Base-by-base conservation (phyloP, 1,140 invertebrate genomes). In the Conus ventricosus region DNA sequence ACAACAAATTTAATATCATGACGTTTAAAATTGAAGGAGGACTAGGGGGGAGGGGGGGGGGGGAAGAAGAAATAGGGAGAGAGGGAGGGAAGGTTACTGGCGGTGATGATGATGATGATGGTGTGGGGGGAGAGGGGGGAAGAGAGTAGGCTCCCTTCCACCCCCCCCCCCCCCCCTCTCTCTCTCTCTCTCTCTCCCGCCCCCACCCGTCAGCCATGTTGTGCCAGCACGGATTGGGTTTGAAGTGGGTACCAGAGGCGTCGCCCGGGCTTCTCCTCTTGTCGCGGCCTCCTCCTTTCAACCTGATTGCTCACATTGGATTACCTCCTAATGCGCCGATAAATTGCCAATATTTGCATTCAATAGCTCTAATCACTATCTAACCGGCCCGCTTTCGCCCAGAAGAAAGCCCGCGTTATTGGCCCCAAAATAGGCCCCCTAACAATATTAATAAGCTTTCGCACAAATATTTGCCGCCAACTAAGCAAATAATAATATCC, bases 271-370 rank as follows among this genome's bases (percentile, higher is more conserved):
- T 5, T 54, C 51, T 27, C 53, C 71, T 10, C 57, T 60, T 15
- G 57, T 15, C 67, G 8, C 27, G 4, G 17, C 11, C 39, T 55
- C 76, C 55, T 75, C 75, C 75, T 60, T 82, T 75, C 89, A 80
- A 53, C 63, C 27, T 53, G 81, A 80, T 57, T 90, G 89, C 87
- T 78, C 88, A 90, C 89, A 91, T 91, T 91, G 71, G 88, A 90
- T 91, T 90, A 89, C 88, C 80, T 82, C 82, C 87, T 91, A 91
- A 91, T 89, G 90, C 89, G 57, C 85, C 88, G 89, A 85, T 87
- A 90, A 91, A 91, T 90, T 91, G 90, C 89, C 90, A 91, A 91
- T 91, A 91, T 91, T 91, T 91, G 88, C 90, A 89, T 90, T 88
- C 86, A 89, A 91, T 91, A 87, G 83, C 90, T 87, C 75, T 91